phyloP scores from a whole-genome alignment of 2,797 vertebrate genomes.

The Glyptemys insculpta region DNA sequence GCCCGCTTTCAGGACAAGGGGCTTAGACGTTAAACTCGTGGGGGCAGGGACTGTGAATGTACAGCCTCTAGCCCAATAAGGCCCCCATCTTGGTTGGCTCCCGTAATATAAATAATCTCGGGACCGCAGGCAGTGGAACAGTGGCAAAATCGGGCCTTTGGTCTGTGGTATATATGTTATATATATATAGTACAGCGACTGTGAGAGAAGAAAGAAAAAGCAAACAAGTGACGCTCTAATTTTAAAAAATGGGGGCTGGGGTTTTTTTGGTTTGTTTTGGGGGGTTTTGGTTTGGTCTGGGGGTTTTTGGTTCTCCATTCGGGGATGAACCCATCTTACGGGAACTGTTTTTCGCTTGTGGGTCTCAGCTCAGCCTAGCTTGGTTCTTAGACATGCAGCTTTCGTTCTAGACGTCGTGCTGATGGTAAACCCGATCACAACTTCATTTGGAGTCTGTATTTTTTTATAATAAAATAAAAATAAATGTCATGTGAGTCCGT shows the following conservation, averaged over 20 bases:
- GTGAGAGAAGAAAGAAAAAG: not conserved
- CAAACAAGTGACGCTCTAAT: not conserved
- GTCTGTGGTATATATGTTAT: slow-evolving; percentile 70
- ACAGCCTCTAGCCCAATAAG: not conserved
- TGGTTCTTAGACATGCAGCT: slow-evolving; percentile 21
- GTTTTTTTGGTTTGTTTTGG: not conserved
- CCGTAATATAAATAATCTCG: not conserved
- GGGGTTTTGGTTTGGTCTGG: not conserved
- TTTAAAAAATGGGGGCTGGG: not conserved
- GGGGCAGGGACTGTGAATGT: not conserved
- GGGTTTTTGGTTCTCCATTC: not conserved
- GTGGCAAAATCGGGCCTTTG: not conserved
- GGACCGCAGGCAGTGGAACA: too few species aligned
- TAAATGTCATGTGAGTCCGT: slow-evolving; percentile 35
- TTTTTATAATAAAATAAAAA: slow-evolving; percentile 84
- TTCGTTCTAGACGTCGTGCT: slow-evolving; percentile 63
- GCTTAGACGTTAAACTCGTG: not conserved
- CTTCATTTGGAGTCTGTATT: slow-evolving; percentile 83
- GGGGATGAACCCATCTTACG: not conserved
- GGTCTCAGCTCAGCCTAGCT: slow-evolving; percentile 40
- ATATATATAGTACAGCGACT: slow-evolving; percentile 68
- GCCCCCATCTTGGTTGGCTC: not conserved
- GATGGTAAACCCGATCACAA: slow-evolving; percentile 52
- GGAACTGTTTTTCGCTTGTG: not conserved
- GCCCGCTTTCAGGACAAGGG: not conserved